Percentiles rank a stretch among this genome's conserved stretches.
Evolutionary conservation across 2,113 vertebrate species (phyloP).

Genomic region (Dicentrarchus labrax): DNA sequence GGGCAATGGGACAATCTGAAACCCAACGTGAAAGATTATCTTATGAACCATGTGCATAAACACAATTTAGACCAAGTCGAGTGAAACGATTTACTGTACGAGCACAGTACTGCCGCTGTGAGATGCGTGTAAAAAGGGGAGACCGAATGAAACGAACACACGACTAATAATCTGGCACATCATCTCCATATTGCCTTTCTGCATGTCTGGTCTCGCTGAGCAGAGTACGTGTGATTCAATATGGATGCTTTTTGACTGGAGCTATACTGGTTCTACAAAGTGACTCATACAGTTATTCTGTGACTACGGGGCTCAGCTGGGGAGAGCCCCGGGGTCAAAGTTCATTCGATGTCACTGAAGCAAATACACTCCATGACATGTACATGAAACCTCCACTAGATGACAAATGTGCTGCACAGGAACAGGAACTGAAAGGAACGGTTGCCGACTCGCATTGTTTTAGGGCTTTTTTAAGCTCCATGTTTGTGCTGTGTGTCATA

Average conservation of each 20-base stretch:
- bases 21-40: slow-evolving; percentile 40
- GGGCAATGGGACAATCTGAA: slow-evolving; percentile 22
- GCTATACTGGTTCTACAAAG: slow-evolving; percentile 38
- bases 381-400: slow-evolving; percentile 42
- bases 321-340: slow-evolving; percentile 47
- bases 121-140: slow-evolving; percentile 31
- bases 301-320: slow-evolving; percentile 37
- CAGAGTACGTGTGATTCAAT: slow-evolving; percentile 29
- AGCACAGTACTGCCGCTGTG: not conserved
- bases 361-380: slow-evolving; percentile 45
- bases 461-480: slow-evolving; percentile 36
- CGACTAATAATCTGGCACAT: slow-evolving; percentile 49
- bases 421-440: slow-evolving; percentile 36
- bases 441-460: slow-evolving; percentile 42
- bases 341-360: slow-evolving; percentile 54
- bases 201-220: slow-evolving; percentile 26
- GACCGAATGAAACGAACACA: slow-evolving; percentile 3
- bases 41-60: slow-evolving; percentile 52
- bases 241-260: slow-evolving; percentile 41
- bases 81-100: slow-evolving; percentile 28
- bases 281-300: slow-evolving; percentile 61
- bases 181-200: slow-evolving; percentile 28
- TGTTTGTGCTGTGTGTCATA: slow-evolving; percentile 53
- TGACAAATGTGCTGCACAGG: slow-evolving; percentile 39
- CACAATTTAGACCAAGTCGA: slow-evolving; percentile 48